These are phyloP conservation scores for Pectinophora gossypiella DNA, from an alignment of 1,140 invertebrate genomes.

Conservation along the genomic window DNA sequence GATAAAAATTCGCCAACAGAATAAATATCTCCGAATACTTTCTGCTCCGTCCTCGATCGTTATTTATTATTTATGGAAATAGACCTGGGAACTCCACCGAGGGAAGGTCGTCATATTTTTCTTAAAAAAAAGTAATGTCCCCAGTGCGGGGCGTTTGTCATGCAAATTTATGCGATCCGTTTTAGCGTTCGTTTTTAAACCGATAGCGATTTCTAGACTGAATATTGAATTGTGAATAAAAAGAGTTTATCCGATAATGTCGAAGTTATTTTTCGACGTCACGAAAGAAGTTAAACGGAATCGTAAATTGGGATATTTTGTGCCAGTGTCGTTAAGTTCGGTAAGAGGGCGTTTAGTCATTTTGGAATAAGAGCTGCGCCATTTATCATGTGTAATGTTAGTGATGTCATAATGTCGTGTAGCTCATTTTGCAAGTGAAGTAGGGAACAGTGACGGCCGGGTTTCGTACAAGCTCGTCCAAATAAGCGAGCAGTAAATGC, in stretches of 20 bases:
- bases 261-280: conserved; percentile 44
- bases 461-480: too few relatives aligned
- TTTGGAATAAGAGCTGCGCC: conserved; percentile 1
- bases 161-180: conserved; percentile 69
- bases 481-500: too few relatives aligned
- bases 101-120: conserved; percentile 67
- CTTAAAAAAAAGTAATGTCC: conserved; percentile 65
- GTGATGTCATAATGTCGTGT: conserved; percentile 17
- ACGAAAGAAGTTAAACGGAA: conserved; percentile 23
- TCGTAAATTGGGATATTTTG: background rate
- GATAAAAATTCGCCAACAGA: conserved; percentile 63
- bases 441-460: background rate
- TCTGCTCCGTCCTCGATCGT: conserved; percentile 59
- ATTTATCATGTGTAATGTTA: conserved; percentile 20
- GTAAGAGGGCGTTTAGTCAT: background rate
- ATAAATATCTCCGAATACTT: conserved; percentile 62
- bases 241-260: conserved; percentile 39
- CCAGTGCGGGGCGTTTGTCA: conserved; percentile 55
- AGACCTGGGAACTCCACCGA: conserved; percentile 59
- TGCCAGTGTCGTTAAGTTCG: background rate
- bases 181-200: conserved; percentile 62
- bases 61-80: conserved; percentile 74
- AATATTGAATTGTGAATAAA: conserved; percentile 31
- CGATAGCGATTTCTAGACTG: conserved; percentile 7
- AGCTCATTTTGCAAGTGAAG: conserved; percentile 15